Percentiles rank a stretch among this genome's conserved stretches.
Evolutionary conservation across 1,140 invertebrate species (phyloP).

Genomic region (Diploscapter pachys): DNA sequence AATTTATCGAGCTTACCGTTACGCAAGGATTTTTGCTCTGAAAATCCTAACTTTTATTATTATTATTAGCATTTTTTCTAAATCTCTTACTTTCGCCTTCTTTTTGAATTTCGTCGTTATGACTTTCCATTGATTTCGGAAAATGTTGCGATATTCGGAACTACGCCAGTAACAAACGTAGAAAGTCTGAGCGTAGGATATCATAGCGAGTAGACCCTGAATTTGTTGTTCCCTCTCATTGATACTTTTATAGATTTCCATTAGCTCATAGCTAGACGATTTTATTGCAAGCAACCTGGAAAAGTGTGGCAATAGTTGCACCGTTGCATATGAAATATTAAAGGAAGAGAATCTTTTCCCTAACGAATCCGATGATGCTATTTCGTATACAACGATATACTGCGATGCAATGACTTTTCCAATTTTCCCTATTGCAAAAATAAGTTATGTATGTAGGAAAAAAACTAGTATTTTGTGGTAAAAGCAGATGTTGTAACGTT

Average conservation of each 20-base stretch:
- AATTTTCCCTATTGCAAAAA: too few relatives aligned
- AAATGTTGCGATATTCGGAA: constrained; percentile 15
- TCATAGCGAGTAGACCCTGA: constrained; percentile 17
- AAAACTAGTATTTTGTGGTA: too few relatives aligned
- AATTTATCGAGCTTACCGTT: too few relatives aligned
- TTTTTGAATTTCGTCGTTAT: too few relatives aligned
- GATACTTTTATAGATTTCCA: not conserved
- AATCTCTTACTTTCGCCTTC: too few relatives aligned
- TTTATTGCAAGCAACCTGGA: not conserved
- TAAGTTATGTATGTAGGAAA: too few relatives aligned
- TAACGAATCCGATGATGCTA: not conserved
- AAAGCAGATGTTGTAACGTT: too few relatives aligned
- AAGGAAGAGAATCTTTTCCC: not conserved
- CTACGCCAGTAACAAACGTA: constrained; percentile 10
- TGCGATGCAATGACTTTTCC: too few relatives aligned
- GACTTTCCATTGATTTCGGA: constrained; percentile 6
- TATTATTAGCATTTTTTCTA: too few relatives aligned
- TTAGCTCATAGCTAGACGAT: not conserved
- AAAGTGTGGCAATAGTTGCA: not conserved
- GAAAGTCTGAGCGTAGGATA: constrained; percentile 5
- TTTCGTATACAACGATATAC: not conserved
- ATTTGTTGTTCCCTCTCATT: not conserved
- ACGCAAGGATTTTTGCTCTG: too few relatives aligned
- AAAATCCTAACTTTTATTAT: too few relatives aligned
- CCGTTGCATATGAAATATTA: not conserved